These are phyloP conservation scores for Allobates femoralis DNA, from an alignment of 2,797 vertebrate species.

Conservation along the genomic window DNA sequence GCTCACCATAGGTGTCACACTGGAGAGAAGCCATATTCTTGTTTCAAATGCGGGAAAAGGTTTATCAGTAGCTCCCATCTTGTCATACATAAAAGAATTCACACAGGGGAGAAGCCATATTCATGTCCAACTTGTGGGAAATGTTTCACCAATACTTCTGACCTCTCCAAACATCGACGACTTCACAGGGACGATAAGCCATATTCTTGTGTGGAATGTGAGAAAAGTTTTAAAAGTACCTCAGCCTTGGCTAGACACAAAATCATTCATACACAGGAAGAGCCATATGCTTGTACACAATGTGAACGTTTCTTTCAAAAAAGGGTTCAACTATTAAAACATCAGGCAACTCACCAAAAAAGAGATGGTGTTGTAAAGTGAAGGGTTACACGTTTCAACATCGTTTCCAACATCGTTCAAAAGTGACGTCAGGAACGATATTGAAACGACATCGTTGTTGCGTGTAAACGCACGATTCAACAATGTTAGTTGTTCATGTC, in stretches of 20 bases:
- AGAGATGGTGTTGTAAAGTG: background rate
- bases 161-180: slow-evolving; percentile 19
- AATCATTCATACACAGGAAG: background rate
- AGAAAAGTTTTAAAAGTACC: slow-evolving; percentile 1
- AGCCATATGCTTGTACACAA: background rate
- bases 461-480: too few species aligned
- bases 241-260: background rate
- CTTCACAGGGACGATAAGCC: slow-evolving; percentile 1
- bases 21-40: background rate
- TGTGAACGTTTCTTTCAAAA: background rate
- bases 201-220: background rate
- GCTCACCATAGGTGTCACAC: slow-evolving; percentile 1
- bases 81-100: background rate
- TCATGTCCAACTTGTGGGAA: background rate
- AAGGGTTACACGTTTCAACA: too few species aligned
- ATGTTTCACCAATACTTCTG: background rate
- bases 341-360: background rate
- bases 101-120: background rate
- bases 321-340: background rate
- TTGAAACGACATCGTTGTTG: too few species aligned
- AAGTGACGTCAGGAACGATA: too few species aligned
- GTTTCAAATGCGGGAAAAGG: background rate
- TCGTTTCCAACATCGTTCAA: too few species aligned
- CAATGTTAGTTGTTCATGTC: too few species aligned
- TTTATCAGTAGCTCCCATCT: background rate